Base-by-base conservation (phyloP, 1,140 invertebrate genomes). In the Cotesia chilonis region DNA sequence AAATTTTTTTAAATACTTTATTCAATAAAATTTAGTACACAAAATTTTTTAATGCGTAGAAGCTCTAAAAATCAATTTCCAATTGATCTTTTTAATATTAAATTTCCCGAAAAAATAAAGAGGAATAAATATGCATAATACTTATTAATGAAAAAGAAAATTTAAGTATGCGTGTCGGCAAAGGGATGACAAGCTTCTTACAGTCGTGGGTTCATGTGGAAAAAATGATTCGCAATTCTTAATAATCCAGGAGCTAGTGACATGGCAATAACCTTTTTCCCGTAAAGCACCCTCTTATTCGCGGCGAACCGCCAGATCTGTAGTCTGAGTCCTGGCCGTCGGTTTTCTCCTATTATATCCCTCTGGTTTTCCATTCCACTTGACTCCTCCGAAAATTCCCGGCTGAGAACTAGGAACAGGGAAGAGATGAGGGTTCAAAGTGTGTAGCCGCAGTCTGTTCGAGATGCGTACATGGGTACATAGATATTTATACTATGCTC, bases 201-300 rank as follows among this genome's bases (percentile, higher is more conserved):
- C 14, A 12, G 17, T 12, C 37, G 37, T 74, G 75, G 70, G 74
- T 82, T 83, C 80, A 82, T 80, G 80, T 74, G 79, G 78, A 80
- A 81, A 81, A 83, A 82, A 80, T 82, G 78, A 82, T 81, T 83
- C 81, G 78, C 77, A 79, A 82, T 81, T 83, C 81, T 77, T 76
- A 79, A 82, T 83, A 83, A 82, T 83, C 82, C 77, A 35, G 75
- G 76, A 82, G 82, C 79, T 79, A 73, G 80, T 82, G 80, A 80
- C 78, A 82, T 68, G 79, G 79, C 76, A 82, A 82, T 83, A 83
- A 82, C 73, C 75, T 54, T 80, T 81, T 68, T 68, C 73, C 71
- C 73, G 70, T 81, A 77, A 81, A 76, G 75, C 76, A 82, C 78
- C 80, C 81, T 80, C 79, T 47, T 65, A 38, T 41, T 17, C 20